Percentiles rank a stretch among this genome's conserved stretches.
phyloP scores from a whole-genome alignment of 2,888 invertebrate species.

The Panopea generosa region DNA sequence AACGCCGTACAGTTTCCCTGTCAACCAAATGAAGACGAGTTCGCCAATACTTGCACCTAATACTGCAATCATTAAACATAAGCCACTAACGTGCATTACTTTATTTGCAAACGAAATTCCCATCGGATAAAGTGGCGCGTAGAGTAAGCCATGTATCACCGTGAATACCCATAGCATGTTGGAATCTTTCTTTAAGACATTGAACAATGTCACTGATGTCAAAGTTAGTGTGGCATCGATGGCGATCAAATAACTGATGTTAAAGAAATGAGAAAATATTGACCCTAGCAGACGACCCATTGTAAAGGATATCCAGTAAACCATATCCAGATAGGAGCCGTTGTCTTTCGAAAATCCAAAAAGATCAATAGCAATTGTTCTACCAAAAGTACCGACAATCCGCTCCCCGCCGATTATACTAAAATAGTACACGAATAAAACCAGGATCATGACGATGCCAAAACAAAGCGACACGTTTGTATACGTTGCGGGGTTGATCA shows the following conservation, averaged over 20 bases:
- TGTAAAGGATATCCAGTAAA: slow-evolving; percentile 49
- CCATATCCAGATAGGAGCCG: slow-evolving; percentile 37
- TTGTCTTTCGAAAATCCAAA: slow-evolving; percentile 37
- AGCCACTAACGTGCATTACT: slow-evolving; percentile 34
- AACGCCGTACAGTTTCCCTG: slow-evolving; percentile 39
- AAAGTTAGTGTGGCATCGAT: slow-evolving; percentile 1
- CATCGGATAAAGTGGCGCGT: slow-evolving; percentile 42
- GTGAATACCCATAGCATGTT: slow-evolving; percentile 26
- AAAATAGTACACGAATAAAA: slow-evolving; percentile 41
- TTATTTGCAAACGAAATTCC: slow-evolving; percentile 46
- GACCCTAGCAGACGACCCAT: slow-evolving; percentile 35
- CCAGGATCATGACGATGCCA: slow-evolving; percentile 15
- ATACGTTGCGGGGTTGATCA: slow-evolving; percentile 51
- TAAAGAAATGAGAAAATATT: slow-evolving; percentile 27
- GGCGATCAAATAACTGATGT: slow-evolving; percentile 21
- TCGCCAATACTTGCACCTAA: slow-evolving; percentile 49
- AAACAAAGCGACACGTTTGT: slow-evolving; percentile 35
- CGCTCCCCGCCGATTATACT: slow-evolving; percentile 46
- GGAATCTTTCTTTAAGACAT: slow-evolving; percentile 10
- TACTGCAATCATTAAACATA: slow-evolving; percentile 43
- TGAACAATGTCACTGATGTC: slow-evolving; percentile 4
- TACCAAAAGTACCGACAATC: slow-evolving; percentile 32
- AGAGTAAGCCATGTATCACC: slow-evolving; percentile 29
- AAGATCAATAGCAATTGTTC: slow-evolving; percentile 49
- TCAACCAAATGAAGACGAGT: slow-evolving; percentile 30